Conservation (phyloP, 2,113 vertebrate genomes). For the Eira barbara region DNA sequence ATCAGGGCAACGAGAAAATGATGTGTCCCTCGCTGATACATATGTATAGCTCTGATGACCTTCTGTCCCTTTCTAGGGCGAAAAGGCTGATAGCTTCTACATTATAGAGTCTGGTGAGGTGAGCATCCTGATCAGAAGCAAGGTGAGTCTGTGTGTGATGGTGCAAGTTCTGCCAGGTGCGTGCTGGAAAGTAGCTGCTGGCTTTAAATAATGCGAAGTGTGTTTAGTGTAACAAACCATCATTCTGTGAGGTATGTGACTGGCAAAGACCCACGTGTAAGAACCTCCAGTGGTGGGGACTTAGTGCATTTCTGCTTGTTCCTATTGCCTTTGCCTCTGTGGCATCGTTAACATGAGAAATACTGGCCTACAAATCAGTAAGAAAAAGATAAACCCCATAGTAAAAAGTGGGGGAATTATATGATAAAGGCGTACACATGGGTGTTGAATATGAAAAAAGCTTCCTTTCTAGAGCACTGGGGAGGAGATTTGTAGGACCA, state of each 20-base stretch:
- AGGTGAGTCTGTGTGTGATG: conserved; percentile 79
- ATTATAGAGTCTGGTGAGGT: conserved; percentile 96
- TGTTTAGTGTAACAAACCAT: not conserved
- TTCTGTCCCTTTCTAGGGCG: conserved; percentile 86
- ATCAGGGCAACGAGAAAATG: not conserved
- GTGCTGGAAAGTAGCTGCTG: not conserved
- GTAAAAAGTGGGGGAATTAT: not conserved
- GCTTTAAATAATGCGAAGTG: not conserved
- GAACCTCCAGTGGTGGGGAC: not conserved
- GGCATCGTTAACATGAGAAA: not conserved
- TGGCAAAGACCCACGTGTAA: not conserved
- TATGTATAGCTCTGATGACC: not conserved
- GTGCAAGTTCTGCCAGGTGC: not conserved
- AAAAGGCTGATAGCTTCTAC: conserved; percentile 96
- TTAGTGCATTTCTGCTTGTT: not conserved
- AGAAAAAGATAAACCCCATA: not conserved
- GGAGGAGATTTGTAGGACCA: not conserved
- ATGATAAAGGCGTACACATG: not conserved
- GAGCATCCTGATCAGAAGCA: conserved; percentile 93
- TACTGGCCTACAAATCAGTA: not conserved
- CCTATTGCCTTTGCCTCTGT: not conserved
- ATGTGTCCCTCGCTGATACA: not conserved
- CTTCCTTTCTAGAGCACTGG: not conserved
- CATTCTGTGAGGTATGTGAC: not conserved
- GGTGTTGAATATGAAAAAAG: not conserved